phyloP scores from a whole-genome alignment of 2,888 invertebrate genomes.

The Andrena flavipes region DNA sequence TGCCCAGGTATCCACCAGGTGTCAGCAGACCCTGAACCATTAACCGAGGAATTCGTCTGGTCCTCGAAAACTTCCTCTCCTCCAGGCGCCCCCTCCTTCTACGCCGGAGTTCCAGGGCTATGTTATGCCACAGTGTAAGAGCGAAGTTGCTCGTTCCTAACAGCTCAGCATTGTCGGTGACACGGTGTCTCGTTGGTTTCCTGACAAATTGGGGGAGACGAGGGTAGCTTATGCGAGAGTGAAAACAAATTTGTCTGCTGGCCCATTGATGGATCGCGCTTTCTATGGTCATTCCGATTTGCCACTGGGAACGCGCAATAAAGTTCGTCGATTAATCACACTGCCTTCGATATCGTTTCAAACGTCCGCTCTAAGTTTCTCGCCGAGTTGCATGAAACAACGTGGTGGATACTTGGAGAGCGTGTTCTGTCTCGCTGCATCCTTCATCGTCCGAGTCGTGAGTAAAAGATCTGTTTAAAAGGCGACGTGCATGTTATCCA shows the following conservation, averaged over 20 bases:
- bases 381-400: not conserved
- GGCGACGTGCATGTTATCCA: too few species aligned
- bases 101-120: slow-evolving; percentile 32
- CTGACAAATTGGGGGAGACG: slow-evolving; percentile 78
- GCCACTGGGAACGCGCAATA: slow-evolving; percentile 6
- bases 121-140: slow-evolving; percentile 63
- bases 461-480: too few species aligned
- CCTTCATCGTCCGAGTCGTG: too few species aligned
- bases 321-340: slow-evolving; percentile 27
- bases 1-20: slow-evolving; percentile 73
- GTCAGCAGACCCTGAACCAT: slow-evolving; percentile 57
- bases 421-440: not conserved
- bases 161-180: slow-evolving; percentile 72
- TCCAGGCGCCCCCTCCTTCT: slow-evolving; percentile 12
- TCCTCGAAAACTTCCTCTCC: slow-evolving; percentile 30
- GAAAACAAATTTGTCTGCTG: slow-evolving; percentile 69
- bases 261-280: slow-evolving; percentile 55
- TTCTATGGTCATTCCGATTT: slow-evolving; percentile 29
- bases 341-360: not conserved
- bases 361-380: not conserved
- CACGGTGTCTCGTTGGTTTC: slow-evolving; percentile 68
- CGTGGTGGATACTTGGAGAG: not conserved
- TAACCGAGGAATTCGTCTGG: slow-evolving; percentile 59
- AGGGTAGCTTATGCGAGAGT: slow-evolving; percentile 44
- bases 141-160: slow-evolving; percentile 66